Base-by-base conservation (phyloP, 2,113 vertebrate genomes). In the Nothocercus nigrocapillus region DNA sequence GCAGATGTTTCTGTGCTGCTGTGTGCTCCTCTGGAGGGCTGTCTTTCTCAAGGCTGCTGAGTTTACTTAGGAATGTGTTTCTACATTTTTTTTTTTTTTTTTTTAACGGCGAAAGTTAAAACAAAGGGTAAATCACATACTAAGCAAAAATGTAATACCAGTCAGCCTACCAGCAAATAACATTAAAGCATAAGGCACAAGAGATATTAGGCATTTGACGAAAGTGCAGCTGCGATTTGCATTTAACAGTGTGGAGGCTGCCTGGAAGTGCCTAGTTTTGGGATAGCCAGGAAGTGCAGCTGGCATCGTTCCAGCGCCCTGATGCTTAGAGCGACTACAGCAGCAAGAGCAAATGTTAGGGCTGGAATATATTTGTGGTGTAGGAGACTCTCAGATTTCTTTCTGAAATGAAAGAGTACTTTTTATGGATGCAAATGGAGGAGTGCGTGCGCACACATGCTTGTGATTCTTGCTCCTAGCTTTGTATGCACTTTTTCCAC, bases 11-110 rank as follows among this genome's bases (percentile, higher is more conserved):
- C 77, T 64, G 47, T 38, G 7, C 66, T 83, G 47, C 74, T n/a
- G 66, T 85, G 83, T 93, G 64, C 74, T 96, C 85, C 96, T 96
- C 85, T 90, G 92, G 94, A 84, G 85, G 92, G 85, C n/a, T 54
- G 95, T 90, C 93, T 78, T 90, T 86, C 85, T 66, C 27, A 0
- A 18, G 88, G 82, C 13, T 6, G 1, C 36, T 1, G 66, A 89
- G 40, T 91, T 89, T 44, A 6, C 45, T 62, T 62, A 62, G 30
- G 54, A 47, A 42, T 30, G 63, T 44, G 19, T 70, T 95, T 90
- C 76, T 88, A 47, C 36, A 45, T 49, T 49, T 49, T 38, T 24
- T n/a, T 58, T 66, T 72, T 30, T 2, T 34, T 21, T 86, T 49
- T 44, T 47, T 30, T 34, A 18, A 12, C 22, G 17, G 13, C 40